Base-by-base conservation (phyloP, 1,140 invertebrate species). In the Piezodorus guildinii region DNA sequence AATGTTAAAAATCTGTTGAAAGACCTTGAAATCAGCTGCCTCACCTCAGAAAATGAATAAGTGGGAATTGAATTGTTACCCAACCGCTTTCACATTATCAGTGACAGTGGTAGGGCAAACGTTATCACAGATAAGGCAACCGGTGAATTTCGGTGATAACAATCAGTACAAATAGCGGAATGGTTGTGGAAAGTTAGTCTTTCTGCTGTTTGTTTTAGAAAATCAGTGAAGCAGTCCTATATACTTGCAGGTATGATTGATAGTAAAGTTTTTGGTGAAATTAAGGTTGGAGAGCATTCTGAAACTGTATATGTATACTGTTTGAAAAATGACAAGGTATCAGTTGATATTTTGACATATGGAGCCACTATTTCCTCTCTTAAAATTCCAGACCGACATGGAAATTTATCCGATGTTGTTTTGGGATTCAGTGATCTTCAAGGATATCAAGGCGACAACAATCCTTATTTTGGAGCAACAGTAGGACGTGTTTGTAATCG, bases 401-500 rank as follows among this genome's bases (percentile, higher is more conserved):
- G 87, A 2, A 72, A 78, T 23, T 17, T 81, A 9, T 79, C 76
- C 15, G 90, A 93, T 72, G 78, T 94, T n/a, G 83, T 83, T 0
- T 77, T 90, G 16, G 90, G 91, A 39, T 91, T 86, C 73, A 85
- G 91, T 73, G 77, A 83, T 70, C 74, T 91, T 46, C 74, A 82
- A 69, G 83, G 86, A 4, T 60, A 60, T 60, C n/a, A 34, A 6
- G 58, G 43, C 2, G 25, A 17, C 3, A 74, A 77, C 19, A 85
- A 84, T 70, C 85, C 85, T 0, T 94, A 95, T 71, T 87, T 96
- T 71, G 95, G 95, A 10, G 85, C 88, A 0, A 86, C 90, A 0
- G 77, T 97, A 45, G 95, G 95, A 5, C 78, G 94, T 66, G 87
- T 92, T 25, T 90, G 89, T 0, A 96, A 96, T 74, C 79, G 94